Evolutionary conservation across 2,888 invertebrate genomes (phyloP).

Genomic region (Neoascia interrupta): DNA sequence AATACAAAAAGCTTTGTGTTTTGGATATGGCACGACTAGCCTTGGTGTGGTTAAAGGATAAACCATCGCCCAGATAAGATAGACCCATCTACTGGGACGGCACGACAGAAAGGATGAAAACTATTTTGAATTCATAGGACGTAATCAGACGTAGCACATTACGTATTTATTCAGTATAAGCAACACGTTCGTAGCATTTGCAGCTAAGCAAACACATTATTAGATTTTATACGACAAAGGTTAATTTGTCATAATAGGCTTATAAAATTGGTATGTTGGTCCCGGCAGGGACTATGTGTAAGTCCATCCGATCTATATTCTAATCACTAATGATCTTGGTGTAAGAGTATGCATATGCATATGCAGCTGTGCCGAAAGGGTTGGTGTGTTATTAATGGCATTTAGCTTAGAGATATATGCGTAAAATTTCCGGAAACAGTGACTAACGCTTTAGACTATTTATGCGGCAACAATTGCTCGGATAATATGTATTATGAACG

Average conservation of each 20-base stretch:
- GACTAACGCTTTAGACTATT: constrained; percentile 26
- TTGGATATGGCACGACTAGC: too few species aligned
- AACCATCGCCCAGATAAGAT: constrained; percentile 21
- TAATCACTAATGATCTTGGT: too few species aligned
- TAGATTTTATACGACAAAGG: constrained; percentile 52
- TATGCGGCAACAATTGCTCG: constrained; percentile 52
- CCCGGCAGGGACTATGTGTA: too few species aligned
- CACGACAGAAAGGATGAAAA: constrained; percentile 23
- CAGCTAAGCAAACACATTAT: constrained; percentile 60
- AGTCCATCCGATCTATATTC: too few species aligned
- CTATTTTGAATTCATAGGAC: constrained; percentile 58
- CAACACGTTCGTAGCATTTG: constrained; percentile 56
- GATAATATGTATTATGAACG: constrained; percentile 48
- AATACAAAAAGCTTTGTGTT: constrained; percentile 14
- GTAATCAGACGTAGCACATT: too few species aligned
- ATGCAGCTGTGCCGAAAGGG: too few species aligned
- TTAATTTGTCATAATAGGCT: constrained; percentile 49
- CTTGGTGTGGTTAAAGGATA: constrained; percentile 14
- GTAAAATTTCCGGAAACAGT: too few species aligned
- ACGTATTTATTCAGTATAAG: constrained; percentile 47
- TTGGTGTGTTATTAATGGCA: too few species aligned
- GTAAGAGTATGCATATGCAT: too few species aligned
- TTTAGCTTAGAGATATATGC: too few species aligned
- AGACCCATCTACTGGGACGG: constrained; percentile 4
- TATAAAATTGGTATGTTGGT: too few species aligned